These are phyloP conservation scores for Erebia palarica DNA, from an alignment of 2,888 invertebrate genomes.

Conservation along the genomic window DNA sequence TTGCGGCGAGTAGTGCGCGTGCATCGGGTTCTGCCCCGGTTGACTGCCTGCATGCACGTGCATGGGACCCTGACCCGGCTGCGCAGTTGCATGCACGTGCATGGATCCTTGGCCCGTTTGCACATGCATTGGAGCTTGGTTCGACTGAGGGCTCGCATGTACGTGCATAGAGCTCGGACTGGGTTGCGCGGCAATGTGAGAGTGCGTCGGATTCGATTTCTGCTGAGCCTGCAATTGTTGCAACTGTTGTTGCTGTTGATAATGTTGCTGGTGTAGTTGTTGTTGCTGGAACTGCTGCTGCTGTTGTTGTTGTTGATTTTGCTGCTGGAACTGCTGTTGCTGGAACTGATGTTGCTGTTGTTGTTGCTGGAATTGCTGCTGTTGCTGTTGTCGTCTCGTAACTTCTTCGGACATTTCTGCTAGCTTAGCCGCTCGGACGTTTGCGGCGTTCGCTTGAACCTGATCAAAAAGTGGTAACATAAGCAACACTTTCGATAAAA, in stretches of 20 bases:
- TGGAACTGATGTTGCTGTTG: slow-evolving; percentile 53
- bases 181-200: slow-evolving; percentile 42
- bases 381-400: slow-evolving; percentile 74
- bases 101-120: slow-evolving; percentile 36
- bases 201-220: slow-evolving; percentile 40
- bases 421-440: slow-evolving; percentile 83
- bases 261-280: slow-evolving; percentile 70
- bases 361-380: slow-evolving; percentile 52
- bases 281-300: slow-evolving; percentile 51
- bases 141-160: slow-evolving; percentile 30
- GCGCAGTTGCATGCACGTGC: slow-evolving; percentile 38
- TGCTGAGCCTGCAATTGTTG: slow-evolving; percentile 39
- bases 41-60: slow-evolving; percentile 38
- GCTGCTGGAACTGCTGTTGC: slow-evolving; percentile 55
- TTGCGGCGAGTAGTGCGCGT: slow-evolving; percentile 51
- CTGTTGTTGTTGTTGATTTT: slow-evolving; percentile 39
- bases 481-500: neutral
- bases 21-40: slow-evolving; percentile 46
- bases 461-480: slow-evolving; percentile 35
- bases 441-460: slow-evolving; percentile 54
- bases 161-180: slow-evolving; percentile 31
- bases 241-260: slow-evolving; percentile 38
- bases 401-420: slow-evolving; percentile 93
- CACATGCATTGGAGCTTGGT: slow-evolving; percentile 34
- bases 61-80: slow-evolving; percentile 33